phyloP scores from a whole-genome alignment of 2,888 invertebrate species.

The Octonoba sinensis region DNA sequence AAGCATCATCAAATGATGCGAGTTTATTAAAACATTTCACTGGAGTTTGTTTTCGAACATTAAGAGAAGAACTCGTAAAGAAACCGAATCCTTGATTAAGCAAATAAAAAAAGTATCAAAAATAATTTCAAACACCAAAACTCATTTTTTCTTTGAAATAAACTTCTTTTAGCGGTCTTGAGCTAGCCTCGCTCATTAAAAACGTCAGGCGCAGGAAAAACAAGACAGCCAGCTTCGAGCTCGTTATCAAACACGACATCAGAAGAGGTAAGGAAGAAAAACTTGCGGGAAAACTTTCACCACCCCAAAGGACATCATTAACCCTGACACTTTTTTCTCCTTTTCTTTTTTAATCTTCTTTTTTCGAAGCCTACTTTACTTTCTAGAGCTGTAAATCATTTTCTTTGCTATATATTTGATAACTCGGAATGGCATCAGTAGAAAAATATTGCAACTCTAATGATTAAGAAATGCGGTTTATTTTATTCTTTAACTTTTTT shows the following conservation, averaged over 20 bases:
- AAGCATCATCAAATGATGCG: no score
- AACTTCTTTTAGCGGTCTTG: constrained; percentile 23
- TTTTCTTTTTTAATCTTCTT: constrained; percentile 3
- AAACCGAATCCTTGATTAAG: no score
- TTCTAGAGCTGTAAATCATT: constrained; percentile 58
- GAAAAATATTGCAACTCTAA: constrained; percentile 33
- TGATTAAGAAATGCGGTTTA: constrained; percentile 36
- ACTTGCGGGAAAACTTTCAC: constrained; percentile 50
- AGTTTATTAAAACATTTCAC: no score
- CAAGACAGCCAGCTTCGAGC: constrained; percentile 19
- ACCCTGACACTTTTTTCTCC: constrained; percentile 26
- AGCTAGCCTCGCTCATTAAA: constrained; percentile 43
- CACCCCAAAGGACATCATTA: constrained; percentile 62
- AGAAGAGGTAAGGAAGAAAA: constrained; percentile 21
- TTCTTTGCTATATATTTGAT: constrained; percentile 46
- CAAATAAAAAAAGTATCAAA: neutral
- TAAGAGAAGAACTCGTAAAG: no score
- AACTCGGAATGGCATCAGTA: constrained; percentile 34
- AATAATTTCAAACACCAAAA: constrained; percentile 13
- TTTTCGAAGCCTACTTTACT: constrained; percentile 13
- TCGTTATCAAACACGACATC: constrained; percentile 50
- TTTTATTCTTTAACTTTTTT: neutral
- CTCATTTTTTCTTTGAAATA: neutral
- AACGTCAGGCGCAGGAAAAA: constrained; percentile 51
- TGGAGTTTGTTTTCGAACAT: no score